Evolutionary conservation across 2,113 vertebrate species (phyloP), one percentile per base, ranked within the genome.

Genomic region (Stomatorhinus ivindoensis): DNA sequence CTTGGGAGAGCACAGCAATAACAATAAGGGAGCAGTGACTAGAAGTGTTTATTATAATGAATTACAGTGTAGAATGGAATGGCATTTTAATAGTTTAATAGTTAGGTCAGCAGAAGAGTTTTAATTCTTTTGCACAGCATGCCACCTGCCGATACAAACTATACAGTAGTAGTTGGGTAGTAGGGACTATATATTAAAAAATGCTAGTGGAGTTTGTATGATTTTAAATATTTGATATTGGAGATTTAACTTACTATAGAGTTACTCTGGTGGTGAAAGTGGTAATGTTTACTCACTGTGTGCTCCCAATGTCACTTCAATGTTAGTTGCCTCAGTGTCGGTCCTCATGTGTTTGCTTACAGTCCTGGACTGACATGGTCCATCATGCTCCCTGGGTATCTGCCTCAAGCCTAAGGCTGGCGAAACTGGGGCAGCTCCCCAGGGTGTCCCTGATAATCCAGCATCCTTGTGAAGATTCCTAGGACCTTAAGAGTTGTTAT

Each of bases 401-500:
- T 51, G 91, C 93, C 92, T 92, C 88, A 48, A 93, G 91, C 93
- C 92, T 92, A 86, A 48, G 92, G 92, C 91, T 91, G 91, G 89
- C 3, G 92, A 94, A 96, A 95, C 91, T 93, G 94, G 94, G 93
- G 92, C 93, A 93, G 93, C 91, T 95, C 94, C 92, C 94, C 90
- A 42, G 94, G 92, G 94, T 87, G 89, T 87, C 90, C 90, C 90
- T 93, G 90, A 90, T 90, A 93, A 89, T 82, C 91, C 90, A 92
- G 91, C 93, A 6, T 44, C 6, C 61, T 89, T 58, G 89, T 91
- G 92, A 91, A 93, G 93, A 88, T 89, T 91, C 90, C 89, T 21
- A 35, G 73, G 58, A 88, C 89, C 91, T 88, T 88, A 88, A 88
- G 93, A 86, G 31, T 85, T 76, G n/a, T 39, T 21, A 80, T 6